Conservation (phyloP, 2,797 vertebrate genomes). For the Valencia hispanica region DNA sequence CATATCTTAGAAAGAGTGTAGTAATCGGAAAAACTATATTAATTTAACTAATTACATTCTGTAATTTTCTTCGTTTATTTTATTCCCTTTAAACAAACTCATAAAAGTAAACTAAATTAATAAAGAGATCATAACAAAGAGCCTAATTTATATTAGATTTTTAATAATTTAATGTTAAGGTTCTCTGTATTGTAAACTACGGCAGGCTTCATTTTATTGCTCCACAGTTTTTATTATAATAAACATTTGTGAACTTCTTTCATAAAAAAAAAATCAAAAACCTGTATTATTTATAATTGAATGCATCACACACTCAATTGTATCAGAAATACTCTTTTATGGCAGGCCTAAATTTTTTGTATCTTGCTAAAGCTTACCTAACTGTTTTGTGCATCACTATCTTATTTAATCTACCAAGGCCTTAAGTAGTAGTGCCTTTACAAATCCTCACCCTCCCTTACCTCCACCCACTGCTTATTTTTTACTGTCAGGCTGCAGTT, state of each 20-base stretch:
- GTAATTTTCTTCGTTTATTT: neutral
- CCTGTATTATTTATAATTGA: neutral
- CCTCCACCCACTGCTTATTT: neutral
- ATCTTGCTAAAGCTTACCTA: neutral
- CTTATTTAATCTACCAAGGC: neutral
- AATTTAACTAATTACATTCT: neutral
- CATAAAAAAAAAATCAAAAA: neutral
- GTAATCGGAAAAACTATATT: neutral
- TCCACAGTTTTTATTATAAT: neutral
- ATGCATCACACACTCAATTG: neutral
- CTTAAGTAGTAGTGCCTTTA: neutral
- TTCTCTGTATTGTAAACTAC: neutral
- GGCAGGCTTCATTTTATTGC: neutral
- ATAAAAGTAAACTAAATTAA: neutral
- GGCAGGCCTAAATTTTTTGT: neutral
- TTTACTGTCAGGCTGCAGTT: constrained; percentile 20
- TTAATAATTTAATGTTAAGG: neutral
- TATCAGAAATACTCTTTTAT: neutral
- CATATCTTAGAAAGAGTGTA: no score
- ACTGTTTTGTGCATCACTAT: neutral
- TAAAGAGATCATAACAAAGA: neutral
- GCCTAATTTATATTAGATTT: neutral
- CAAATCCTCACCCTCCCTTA: neutral
- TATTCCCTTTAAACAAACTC: neutral
- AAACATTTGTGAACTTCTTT: neutral